A percentile compares a stretch with the other conserved stretches of the same genome.
These are phyloP conservation scores for Diabrotica undecimpunctata DNA, from an alignment of 1,140 invertebrate species.

Conservation along the genomic window DNA sequence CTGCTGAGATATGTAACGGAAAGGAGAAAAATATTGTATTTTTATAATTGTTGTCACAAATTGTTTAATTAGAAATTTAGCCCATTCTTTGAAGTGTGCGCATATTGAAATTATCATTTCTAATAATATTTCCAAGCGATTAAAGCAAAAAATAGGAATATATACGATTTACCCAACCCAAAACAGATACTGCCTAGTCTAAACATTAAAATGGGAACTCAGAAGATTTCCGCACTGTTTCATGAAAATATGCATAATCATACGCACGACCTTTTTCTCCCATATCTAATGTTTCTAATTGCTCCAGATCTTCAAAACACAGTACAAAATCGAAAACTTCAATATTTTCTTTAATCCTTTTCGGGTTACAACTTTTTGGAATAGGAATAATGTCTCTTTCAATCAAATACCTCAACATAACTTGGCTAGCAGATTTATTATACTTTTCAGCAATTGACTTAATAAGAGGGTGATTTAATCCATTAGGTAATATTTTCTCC, in stretches of 20 bases:
- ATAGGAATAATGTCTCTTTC: constrained; percentile 74
- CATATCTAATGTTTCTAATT: constrained; percentile 56
- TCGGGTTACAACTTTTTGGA: constrained; percentile 76
- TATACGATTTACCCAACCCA: too few species aligned
- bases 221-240: background rate
- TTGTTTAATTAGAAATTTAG: too few species aligned
- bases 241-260: constrained; percentile 54
- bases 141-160: too few species aligned
- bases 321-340: constrained; percentile 63
- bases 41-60: too few species aligned
- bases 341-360: constrained; percentile 64
- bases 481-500: constrained; percentile 57
- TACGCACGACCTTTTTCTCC: constrained; percentile 61
- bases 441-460: constrained; percentile 65
- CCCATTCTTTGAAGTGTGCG: too few species aligned
- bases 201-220: background rate
- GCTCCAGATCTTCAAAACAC: constrained; percentile 52
- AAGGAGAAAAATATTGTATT: too few species aligned
- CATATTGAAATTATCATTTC: too few species aligned
- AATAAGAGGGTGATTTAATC: constrained; percentile 66
- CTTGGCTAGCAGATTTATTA: constrained; percentile 70
- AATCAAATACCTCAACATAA: constrained; percentile 72
- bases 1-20: too few species aligned
- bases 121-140: too few species aligned
- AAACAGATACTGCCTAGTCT: too few species aligned